Percentiles rank a stretch among this genome's conserved stretches.
Conservation (phyloP, 2,113 vertebrate species). For the Orientallactaga bullata region DNA sequence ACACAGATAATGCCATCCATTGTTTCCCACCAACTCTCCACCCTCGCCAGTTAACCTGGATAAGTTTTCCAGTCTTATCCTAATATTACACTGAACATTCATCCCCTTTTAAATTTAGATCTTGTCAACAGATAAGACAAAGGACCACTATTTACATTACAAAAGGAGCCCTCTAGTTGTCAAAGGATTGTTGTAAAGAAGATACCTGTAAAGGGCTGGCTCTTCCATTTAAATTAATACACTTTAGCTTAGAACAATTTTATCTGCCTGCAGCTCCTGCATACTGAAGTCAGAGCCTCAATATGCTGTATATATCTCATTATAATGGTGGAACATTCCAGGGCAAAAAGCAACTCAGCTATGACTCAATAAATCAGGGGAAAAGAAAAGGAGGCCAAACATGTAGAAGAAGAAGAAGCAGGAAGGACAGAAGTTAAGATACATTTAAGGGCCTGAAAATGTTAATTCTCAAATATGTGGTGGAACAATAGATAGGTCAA, state of each 20-base stretch:
- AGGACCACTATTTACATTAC: conserved; percentile 33
- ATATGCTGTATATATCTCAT: background rate
- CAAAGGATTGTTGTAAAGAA: conserved; percentile 37
- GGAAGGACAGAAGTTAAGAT: background rate
- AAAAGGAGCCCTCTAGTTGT: conserved; percentile 47
- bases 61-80: conserved; percentile 31
- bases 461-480: background rate
- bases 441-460: background rate
- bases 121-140: conserved; percentile 44
- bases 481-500: background rate
- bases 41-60: background rate
- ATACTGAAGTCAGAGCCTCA: background rate
- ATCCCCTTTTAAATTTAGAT: conserved; percentile 54
- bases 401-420: background rate
- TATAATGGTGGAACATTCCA: conserved; percentile 38
- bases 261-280: conserved; percentile 10
- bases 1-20: background rate
- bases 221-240: conserved; percentile 34
- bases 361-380: conserved; percentile 31
- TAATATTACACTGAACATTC: conserved; percentile 7
- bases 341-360: background rate
- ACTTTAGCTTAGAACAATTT: conserved; percentile 15
- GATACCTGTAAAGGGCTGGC: background rate
- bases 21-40: background rate
- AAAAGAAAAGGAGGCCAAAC: conserved; percentile 7